phyloP scores from a whole-genome alignment of 2,888 invertebrate genomes.

The Laothoe populi region DNA sequence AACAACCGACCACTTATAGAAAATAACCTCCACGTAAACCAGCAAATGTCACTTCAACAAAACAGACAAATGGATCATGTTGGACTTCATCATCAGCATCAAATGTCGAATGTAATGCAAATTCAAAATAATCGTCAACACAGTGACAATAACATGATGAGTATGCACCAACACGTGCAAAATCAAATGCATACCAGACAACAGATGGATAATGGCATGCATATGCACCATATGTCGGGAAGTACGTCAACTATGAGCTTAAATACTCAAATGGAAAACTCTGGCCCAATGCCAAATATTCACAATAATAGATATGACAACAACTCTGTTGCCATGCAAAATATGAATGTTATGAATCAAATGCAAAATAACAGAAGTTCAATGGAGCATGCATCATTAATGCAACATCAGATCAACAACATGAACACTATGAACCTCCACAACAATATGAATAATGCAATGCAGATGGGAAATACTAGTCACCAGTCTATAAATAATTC shows the following conservation, averaged over 20 bases:
- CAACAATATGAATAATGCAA: slow-evolving; percentile 64
- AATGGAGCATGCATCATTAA: slow-evolving; percentile 73
- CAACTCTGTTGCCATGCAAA: slow-evolving; percentile 71
- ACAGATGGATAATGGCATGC: slow-evolving; percentile 72
- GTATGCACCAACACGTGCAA: slow-evolving; percentile 74
- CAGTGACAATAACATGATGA: slow-evolving; percentile 71
- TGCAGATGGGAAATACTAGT: slow-evolving; percentile 71
- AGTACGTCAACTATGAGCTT: slow-evolving; percentile 66
- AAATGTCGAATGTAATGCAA: slow-evolving; percentile 77
- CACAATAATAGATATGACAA: slow-evolving; percentile 74
- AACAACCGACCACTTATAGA: slow-evolving; percentile 68
- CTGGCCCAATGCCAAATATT: slow-evolving; percentile 64
- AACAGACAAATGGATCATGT: slow-evolving; percentile 74
- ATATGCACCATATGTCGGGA: slow-evolving; percentile 77
- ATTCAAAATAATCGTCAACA: slow-evolving; percentile 74
- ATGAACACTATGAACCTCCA: slow-evolving; percentile 71
- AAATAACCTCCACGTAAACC: slow-evolving; percentile 73
- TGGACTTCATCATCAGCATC: slow-evolving; percentile 75
- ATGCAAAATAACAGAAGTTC: slow-evolving; percentile 72
- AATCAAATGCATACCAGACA: slow-evolving; percentile 79
- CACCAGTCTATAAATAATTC: slow-evolving; percentile 72
- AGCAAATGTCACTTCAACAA: slow-evolving; percentile 74
- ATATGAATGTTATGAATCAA: slow-evolving; percentile 72
- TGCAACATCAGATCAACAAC: slow-evolving; percentile 77
- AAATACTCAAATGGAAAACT: slow-evolving; percentile 70